Evolutionary conservation across 2,888 invertebrate species (phyloP).

Genomic region (Philopedon plagiatum): DNA sequence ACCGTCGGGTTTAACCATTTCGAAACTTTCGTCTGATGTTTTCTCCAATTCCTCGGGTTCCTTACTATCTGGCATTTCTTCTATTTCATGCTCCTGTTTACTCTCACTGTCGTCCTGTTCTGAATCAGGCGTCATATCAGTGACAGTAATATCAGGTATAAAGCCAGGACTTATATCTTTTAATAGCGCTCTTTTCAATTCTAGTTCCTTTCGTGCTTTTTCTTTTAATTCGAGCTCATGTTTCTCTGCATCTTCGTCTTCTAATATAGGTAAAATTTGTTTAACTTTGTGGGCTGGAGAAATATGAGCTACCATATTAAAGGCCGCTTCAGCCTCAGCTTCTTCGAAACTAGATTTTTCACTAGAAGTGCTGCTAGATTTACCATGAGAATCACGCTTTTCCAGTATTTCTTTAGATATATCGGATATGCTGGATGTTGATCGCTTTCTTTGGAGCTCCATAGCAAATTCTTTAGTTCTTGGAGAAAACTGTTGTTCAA

Average conservation of each 20-base stretch:
- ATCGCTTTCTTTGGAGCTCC: conserved; percentile 57
- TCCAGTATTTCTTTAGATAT: conserved; percentile 61
- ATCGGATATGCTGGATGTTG: conserved; percentile 66
- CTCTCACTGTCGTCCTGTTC: conserved; percentile 31
- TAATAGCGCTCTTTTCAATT: conserved; percentile 67
- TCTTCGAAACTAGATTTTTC: conserved; percentile 70
- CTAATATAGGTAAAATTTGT: conserved; percentile 69
- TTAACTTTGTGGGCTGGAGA: conserved; percentile 69
- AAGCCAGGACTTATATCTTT: conserved; percentile 75
- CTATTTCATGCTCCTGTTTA: conserved; percentile 66
- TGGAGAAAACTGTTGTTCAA: conserved; percentile 66
- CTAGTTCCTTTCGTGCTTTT: conserved; percentile 63
- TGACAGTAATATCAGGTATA: conserved; percentile 76
- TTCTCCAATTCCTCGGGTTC: background rate
- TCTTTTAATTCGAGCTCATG: conserved; percentile 70
- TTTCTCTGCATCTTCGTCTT: conserved; percentile 71
- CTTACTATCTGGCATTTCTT: background rate
- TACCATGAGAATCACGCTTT: conserved; percentile 65
- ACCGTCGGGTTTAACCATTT: conserved; percentile 7
- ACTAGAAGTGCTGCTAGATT: conserved; percentile 65
- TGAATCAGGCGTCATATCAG: conserved; percentile 70
- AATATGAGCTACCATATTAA: conserved; percentile 69
- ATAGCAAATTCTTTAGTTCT: conserved; percentile 56
- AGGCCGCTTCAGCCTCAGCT: conserved; percentile 71
- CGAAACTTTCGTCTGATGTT: conserved; percentile 1